Conservation (phyloP, 2,113 vertebrate genomes). For the Ochotona princeps region DNA sequence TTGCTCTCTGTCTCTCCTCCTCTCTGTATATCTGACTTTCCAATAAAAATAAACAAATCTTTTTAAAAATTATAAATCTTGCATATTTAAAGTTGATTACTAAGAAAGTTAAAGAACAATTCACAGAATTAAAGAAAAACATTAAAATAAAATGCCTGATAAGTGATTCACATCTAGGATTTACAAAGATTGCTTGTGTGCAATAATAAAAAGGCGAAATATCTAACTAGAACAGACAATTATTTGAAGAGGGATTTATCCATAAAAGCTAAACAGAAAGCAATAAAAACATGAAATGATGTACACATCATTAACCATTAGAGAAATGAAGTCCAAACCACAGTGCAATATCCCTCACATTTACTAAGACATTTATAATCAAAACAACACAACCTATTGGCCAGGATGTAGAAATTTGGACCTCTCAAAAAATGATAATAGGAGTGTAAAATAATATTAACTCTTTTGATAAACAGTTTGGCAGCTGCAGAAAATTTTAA, state of each 20-base stretch:
- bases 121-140: background rate
- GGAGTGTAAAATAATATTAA: background rate
- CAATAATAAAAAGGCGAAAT: background rate
- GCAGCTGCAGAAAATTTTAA: background rate
- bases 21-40: too few species aligned
- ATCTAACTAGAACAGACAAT: background rate
- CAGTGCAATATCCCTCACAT: background rate
- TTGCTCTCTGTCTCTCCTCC: too few species aligned
- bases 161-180: background rate
- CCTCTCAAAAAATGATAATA: background rate
- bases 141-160: constrained; percentile 11
- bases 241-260: constrained; percentile 1
- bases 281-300: background rate
- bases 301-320: background rate
- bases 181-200: background rate
- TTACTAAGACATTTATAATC: background rate
- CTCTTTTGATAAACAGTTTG: background rate
- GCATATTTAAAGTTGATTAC: background rate
- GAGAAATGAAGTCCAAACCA: background rate
- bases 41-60: too few species aligned
- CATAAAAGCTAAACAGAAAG: background rate
- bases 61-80: background rate
- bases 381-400: background rate
- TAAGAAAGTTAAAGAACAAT: constrained; percentile 10
- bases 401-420: background rate